phyloP scores from a whole-genome alignment of 2,888 invertebrate genomes.

The Zygogramma bicolorata region DNA sequence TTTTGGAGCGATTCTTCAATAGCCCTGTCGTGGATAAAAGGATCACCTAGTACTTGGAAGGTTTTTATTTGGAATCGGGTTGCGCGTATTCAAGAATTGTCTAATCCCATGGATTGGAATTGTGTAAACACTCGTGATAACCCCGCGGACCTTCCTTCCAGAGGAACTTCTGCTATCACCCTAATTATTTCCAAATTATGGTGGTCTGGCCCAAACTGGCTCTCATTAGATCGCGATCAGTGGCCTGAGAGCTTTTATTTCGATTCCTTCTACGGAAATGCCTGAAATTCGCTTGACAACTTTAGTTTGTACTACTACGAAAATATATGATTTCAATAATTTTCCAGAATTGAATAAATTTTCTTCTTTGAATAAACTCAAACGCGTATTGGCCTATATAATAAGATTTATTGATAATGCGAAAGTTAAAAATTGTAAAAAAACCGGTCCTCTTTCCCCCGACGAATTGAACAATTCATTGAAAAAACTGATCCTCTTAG shows the following conservation, averaged over 20 bases:
- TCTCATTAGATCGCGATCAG: background rate
- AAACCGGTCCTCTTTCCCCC: background rate
- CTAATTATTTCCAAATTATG: background rate
- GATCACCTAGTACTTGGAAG: background rate
- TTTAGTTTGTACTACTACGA: background rate
- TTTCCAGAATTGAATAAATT: background rate
- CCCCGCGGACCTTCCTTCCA: slow-evolving; percentile 38
- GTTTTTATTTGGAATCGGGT: slow-evolving; percentile 44
- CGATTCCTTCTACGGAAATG: background rate
- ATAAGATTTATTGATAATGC: slow-evolving; percentile 30
- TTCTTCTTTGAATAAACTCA: slow-evolving; percentile 11
- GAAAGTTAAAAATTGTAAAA: no score
- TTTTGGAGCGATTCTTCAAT: no score
- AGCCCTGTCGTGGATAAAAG: background rate
- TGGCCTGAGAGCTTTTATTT: background rate
- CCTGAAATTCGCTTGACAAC: background rate
- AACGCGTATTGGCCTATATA: slow-evolving; percentile 7
- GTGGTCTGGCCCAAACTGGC: slow-evolving; percentile 7
- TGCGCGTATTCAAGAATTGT: slow-evolving; percentile 31
- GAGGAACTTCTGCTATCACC: slow-evolving; percentile 16
- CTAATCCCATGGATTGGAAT: slow-evolving; percentile 27
- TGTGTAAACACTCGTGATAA: slow-evolving; percentile 36
- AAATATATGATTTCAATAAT: background rate
- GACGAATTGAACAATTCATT: slow-evolving; percentile 4
- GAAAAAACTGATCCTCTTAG: background rate